phyloP scores from a whole-genome alignment of 2,113 vertebrate species.

The Rallus limicola region DNA sequence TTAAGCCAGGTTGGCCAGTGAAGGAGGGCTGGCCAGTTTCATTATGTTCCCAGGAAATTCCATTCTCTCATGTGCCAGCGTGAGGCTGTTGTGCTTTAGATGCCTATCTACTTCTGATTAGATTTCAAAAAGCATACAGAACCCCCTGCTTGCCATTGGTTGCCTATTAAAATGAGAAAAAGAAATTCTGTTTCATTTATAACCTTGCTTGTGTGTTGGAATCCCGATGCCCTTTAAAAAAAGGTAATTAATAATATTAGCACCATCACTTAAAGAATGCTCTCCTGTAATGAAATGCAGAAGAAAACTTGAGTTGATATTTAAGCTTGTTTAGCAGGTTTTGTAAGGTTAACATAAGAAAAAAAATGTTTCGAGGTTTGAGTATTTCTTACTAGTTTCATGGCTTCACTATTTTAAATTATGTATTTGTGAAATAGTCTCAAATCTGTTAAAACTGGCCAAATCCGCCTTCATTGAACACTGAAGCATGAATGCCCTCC shows the following conservation, averaged over 20 bases:
- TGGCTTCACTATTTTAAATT: not conserved
- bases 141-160: not conserved
- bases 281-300: not conserved
- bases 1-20: not conserved
- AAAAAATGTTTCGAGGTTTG: not conserved
- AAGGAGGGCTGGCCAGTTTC: conserved; percentile 13
- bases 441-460: not conserved
- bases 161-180: conserved; percentile 25
- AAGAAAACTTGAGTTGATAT: not conserved
- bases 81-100: conserved; percentile 47
- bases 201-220: not conserved
- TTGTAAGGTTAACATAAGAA: not conserved
- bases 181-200: not conserved
- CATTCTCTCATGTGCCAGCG: not conserved
- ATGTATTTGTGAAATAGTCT: not conserved
- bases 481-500: not conserved
- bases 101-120: conserved; percentile 47
- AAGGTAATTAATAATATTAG: not conserved
- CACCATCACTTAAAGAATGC: not conserved
- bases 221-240: not conserved
- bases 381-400: not conserved
- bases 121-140: conserved; percentile 22
- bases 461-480: not conserved
- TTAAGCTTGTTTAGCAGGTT: not conserved
- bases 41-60: conserved; percentile 48